A percentile compares a stretch with the other conserved stretches of the same genome.
Evolutionary conservation across 2,113 vertebrate genomes (phyloP).

Genomic region (Nipponia nippon): DNA sequence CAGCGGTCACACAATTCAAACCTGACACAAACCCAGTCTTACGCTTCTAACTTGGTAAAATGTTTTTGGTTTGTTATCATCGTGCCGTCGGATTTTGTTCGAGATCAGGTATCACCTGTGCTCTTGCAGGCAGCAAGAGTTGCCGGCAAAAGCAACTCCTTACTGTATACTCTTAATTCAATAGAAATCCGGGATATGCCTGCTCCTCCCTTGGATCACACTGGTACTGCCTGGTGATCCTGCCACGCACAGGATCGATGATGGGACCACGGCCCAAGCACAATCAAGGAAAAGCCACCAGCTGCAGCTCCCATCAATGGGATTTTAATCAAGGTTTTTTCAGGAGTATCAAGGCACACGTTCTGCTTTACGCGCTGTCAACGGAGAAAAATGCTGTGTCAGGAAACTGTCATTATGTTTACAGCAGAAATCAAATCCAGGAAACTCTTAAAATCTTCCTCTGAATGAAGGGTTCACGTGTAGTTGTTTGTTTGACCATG

Average conservation of each 20-base stretch:
- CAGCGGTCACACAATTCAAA: not conserved
- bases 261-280: not conserved
- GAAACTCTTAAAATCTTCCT: not conserved
- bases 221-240: not conserved
- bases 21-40: not conserved
- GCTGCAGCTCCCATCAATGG: not conserved
- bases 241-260: fast-evolving
- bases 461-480: not conserved
- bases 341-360: not conserved
- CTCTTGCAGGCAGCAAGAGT: not conserved
- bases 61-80: not conserved
- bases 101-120: not conserved
- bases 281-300: not conserved
- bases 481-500: not conserved
- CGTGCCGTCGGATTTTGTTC: not conserved
- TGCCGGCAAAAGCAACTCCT: not conserved
- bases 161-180: not conserved
- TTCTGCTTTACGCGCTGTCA: not conserved
- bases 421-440: not conserved
- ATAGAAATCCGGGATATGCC: not conserved
- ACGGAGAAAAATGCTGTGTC: not conserved
- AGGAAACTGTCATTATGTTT: not conserved
- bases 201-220: not conserved
- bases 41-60: not conserved
- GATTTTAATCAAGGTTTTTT: not conserved